These are phyloP conservation scores for Oryzias melastigma DNA, from an alignment of 2,113 vertebrate species.

Conservation along the genomic window DNA sequence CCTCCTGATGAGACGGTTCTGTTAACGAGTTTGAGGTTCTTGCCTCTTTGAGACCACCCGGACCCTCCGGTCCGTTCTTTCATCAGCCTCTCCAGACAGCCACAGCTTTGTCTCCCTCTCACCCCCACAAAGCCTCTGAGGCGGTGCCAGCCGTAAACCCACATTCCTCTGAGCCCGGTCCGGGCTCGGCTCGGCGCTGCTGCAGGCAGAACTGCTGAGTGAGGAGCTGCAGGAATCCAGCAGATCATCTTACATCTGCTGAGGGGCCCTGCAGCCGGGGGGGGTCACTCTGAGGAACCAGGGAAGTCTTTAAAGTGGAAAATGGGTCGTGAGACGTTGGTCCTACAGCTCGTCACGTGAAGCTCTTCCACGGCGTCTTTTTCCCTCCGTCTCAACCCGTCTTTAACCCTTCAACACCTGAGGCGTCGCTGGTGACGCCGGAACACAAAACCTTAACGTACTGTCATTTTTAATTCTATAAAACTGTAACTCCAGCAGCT, in stretches of 20 bases:
- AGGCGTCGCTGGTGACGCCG: no score
- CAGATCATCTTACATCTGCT: conserved; percentile 59
- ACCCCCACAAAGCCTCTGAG: conserved; percentile 56
- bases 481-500: no score
- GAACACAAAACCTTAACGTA: no score
- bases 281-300: conserved; percentile 17
- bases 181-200: conserved; percentile 60
- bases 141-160: conserved; percentile 50
- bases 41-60: conserved; percentile 53
- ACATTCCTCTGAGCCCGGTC: conserved; percentile 67
- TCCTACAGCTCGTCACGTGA: background rate
- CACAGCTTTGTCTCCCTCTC: conserved; percentile 66
- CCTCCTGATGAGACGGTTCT: conserved; percentile 38
- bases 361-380: conserved; percentile 56
- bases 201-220: conserved; percentile 62
- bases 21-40: conserved; percentile 43
- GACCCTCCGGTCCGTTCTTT: background rate
- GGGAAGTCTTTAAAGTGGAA: background rate
- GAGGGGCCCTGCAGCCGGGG: conserved; percentile 15
- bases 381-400: conserved; percentile 54
- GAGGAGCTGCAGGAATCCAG: conserved; percentile 63
- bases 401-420: no score
- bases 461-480: no score
- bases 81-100: conserved; percentile 60
- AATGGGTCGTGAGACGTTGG: no score